phyloP scores from a whole-genome alignment of 1,140 invertebrate species.

The Portunus trituberculatus region DNA sequence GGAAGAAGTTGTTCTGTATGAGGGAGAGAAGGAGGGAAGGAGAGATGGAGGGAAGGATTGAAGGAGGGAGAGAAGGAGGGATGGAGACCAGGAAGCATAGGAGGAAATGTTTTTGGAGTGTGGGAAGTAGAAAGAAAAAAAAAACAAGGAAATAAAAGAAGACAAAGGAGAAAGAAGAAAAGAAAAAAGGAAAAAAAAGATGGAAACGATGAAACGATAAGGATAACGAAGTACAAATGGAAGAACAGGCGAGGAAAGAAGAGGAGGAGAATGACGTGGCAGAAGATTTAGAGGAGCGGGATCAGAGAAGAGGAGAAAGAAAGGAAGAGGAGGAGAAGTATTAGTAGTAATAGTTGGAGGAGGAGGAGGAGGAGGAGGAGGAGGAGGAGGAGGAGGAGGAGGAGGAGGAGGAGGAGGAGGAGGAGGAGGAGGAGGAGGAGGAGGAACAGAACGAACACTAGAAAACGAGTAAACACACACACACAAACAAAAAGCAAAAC shows the following conservation, averaged over 20 bases:
- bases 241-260: not conserved
- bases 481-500: no score
- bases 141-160: conserved; percentile 31
- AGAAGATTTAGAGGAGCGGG: not conserved
- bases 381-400: not conserved
- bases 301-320: not conserved
- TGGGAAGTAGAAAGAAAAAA: no score
- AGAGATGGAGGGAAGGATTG: not conserved
- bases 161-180: not conserved
- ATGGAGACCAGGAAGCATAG: not conserved
- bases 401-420: not conserved
- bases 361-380: not conserved
- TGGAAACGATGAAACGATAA: not conserved
- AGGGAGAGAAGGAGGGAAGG: not conserved
- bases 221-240: not conserved
- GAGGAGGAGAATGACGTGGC: not conserved
- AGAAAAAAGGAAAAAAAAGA: not conserved
- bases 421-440: not conserved
- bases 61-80: not conserved
- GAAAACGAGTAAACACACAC: not conserved
- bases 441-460: not conserved
- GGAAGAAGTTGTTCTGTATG: not conserved
- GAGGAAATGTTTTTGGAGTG: not conserved
- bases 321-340: not conserved
- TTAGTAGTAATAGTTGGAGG: not conserved